phyloP scores from a whole-genome alignment of 1,140 invertebrate species.

The Hyles vespertilio region DNA sequence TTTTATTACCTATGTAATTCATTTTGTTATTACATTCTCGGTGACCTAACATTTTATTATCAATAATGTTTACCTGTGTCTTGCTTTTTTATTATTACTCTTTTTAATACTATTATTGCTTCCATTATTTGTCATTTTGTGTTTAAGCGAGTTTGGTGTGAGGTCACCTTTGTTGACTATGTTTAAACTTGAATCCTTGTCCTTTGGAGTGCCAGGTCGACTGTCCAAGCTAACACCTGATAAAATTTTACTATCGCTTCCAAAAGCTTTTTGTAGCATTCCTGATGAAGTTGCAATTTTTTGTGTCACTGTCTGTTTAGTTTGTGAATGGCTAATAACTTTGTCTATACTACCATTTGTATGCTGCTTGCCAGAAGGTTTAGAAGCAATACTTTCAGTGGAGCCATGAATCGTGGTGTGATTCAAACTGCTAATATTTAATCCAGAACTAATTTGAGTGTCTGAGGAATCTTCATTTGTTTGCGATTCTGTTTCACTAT shows the following conservation, averaged over 20 bases:
- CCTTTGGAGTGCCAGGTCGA: slow-evolving; percentile 71
- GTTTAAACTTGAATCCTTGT: slow-evolving; percentile 69
- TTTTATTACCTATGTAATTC: neutral
- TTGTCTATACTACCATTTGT: slow-evolving; percentile 77
- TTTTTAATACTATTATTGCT: slow-evolving; percentile 78
- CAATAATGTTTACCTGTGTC: slow-evolving; percentile 79
- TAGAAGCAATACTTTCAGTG: slow-evolving; percentile 77
- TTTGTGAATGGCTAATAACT: slow-evolving; percentile 40
- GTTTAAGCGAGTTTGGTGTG: slow-evolving; percentile 73
- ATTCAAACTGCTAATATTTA: slow-evolving; percentile 71
- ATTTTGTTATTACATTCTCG: slow-evolving; percentile 1
- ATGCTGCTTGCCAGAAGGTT: slow-evolving; percentile 80
- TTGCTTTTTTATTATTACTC: slow-evolving; percentile 82
- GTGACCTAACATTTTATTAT: slow-evolving; percentile 1
- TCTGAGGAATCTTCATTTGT: slow-evolving; percentile 85
- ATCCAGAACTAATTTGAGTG: slow-evolving; percentile 78
- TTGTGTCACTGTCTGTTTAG: slow-evolving; percentile 65
- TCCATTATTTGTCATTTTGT: slow-evolving; percentile 75
- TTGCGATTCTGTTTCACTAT: slow-evolving; percentile 93
- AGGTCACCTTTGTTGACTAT: slow-evolving; percentile 67
- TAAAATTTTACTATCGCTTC: slow-evolving; percentile 65
- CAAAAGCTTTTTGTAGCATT: slow-evolving; percentile 75
- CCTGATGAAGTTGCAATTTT: slow-evolving; percentile 74
- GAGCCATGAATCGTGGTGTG: slow-evolving; percentile 81
- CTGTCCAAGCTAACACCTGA: slow-evolving; percentile 61